These are phyloP conservation scores for Polyploca ridens DNA, from an alignment of 2,888 invertebrate genomes.

Conservation along the genomic window DNA sequence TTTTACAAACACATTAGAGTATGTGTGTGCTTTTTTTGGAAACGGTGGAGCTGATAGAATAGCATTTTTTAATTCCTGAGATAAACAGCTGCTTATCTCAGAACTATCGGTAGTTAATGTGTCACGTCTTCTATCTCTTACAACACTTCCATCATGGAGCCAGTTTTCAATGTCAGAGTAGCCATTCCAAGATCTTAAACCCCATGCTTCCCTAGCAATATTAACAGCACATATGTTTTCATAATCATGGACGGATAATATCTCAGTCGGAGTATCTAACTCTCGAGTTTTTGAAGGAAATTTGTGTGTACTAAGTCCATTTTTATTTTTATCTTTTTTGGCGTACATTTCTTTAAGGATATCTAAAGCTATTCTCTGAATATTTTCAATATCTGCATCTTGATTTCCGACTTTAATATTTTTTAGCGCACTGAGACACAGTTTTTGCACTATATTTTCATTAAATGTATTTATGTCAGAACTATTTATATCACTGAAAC, in stretches of 20 bases:
- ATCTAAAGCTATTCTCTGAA: conserved; percentile 81
- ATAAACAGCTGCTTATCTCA: conserved; percentile 80
- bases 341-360: conserved; percentile 82
- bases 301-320: conserved; percentile 56
- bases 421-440: conserved; percentile 80
- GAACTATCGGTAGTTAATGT: conserved; percentile 85
- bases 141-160: conserved; percentile 86
- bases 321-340: conserved; percentile 76
- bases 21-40: conserved; percentile 72
- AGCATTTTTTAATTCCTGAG: conserved; percentile 75
- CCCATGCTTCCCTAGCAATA: conserved; percentile 87
- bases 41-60: conserved; percentile 75
- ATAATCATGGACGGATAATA: conserved; percentile 86
- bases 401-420: conserved; percentile 83
- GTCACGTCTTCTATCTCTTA: conserved; percentile 83
- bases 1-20: conserved; percentile 78
- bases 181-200: conserved; percentile 86
- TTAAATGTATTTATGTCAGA: conserved; percentile 82
- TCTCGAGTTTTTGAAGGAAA: conserved; percentile 74
- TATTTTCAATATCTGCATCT: conserved; percentile 82
- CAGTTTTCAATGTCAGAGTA: conserved; percentile 87
- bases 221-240: conserved; percentile 87
- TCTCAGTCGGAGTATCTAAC: conserved; percentile 82
- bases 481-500: conserved; percentile 83
- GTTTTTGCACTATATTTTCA: conserved; percentile 82